Conservation (phyloP, 2,888 invertebrate genomes). For the Geophilus truncorum region DNA sequence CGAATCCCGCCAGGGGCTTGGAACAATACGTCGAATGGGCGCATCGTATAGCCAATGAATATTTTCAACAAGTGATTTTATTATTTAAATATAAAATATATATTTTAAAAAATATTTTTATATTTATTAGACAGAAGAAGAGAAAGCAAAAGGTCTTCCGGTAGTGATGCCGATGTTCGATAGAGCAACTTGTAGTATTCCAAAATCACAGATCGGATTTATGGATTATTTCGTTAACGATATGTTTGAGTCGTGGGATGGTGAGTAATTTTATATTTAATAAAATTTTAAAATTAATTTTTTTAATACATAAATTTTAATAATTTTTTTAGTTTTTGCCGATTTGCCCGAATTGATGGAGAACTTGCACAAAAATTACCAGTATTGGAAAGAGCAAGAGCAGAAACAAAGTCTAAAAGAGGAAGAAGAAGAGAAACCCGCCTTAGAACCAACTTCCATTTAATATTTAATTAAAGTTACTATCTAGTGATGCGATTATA, state of each 20-base stretch:
- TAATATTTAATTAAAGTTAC: too few species aligned
- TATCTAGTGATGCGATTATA: too few species aligned
- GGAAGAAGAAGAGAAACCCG: background rate
- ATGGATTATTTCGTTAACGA: conserved; percentile 96
- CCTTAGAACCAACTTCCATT: background rate
- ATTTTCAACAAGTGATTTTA: conserved; percentile 70
- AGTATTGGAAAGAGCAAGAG: conserved; percentile 75
- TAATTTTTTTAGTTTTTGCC: conserved; percentile 65
- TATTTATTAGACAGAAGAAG: conserved; percentile 77
- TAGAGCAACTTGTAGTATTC: conserved; percentile 87
- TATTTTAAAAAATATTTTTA: conserved; percentile 50
- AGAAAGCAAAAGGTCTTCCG: conserved; percentile 78
- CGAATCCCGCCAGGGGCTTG: conserved; percentile 88
- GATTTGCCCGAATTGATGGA: conserved; percentile 86
- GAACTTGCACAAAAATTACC: conserved; percentile 78
- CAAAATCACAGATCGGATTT: conserved; percentile 95
- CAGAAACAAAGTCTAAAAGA: conserved; percentile 36
- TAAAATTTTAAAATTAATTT: background rate
- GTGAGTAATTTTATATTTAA: conserved; percentile 49
- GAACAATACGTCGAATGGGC: conserved; percentile 85
- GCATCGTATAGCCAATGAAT: conserved; percentile 91
- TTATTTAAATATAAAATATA: background rate
- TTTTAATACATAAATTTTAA: background rate
- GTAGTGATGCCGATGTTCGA: conserved; percentile 99
- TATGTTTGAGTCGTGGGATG: conserved; percentile 97